A percentile compares a stretch with the other conserved stretches of the same genome.
These are phyloP conservation scores for Poeciliopsis occidentalis DNA, from an alignment of 2,113 vertebrate species.

Conservation along the genomic window DNA sequence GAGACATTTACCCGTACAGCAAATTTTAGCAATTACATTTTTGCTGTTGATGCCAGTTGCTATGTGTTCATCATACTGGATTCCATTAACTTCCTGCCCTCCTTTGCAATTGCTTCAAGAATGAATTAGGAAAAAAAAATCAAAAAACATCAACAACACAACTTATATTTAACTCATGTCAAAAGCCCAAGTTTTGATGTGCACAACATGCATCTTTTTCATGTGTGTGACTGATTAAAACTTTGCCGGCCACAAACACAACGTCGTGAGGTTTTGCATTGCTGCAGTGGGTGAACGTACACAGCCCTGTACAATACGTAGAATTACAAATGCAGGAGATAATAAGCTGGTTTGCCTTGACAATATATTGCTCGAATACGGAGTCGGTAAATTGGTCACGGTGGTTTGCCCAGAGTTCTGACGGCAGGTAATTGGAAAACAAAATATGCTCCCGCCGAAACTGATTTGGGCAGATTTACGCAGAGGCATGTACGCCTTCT, in stretches of 20 bases:
- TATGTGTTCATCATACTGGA: constrained; percentile 60
- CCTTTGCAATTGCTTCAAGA: constrained; percentile 45
- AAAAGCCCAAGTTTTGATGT: constrained; percentile 24
- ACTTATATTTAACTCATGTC: constrained; percentile 54
- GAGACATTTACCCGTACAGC: constrained; percentile 69
- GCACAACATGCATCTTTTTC: constrained; percentile 18
- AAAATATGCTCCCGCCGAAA: constrained; percentile 57
- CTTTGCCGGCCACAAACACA: constrained; percentile 25
- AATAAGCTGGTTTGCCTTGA: constrained; percentile 43
- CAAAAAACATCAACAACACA: constrained; percentile 16
- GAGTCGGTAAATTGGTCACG: constrained; percentile 65
- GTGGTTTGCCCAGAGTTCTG: constrained; percentile 50
- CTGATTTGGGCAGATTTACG: constrained; percentile 54
- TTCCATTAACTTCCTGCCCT: constrained; percentile 51
- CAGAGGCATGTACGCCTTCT: constrained; percentile 14
- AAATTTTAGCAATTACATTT: constrained; percentile 76
- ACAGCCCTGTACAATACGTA: constrained; percentile 21
- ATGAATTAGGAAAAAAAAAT: constrained; percentile 29
- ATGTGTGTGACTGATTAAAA: constrained; percentile 22
- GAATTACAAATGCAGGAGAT: constrained; percentile 44
- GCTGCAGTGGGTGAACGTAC: constrained; percentile 22
- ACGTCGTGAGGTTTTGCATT: constrained; percentile 13
- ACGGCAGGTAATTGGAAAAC: constrained; percentile 64
- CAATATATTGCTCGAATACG: constrained; percentile 47
- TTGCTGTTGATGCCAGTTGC: constrained; percentile 62